Conservation (phyloP, 92 coral and sea anemone genomes). For the Plumapathes pennacea region DNA sequence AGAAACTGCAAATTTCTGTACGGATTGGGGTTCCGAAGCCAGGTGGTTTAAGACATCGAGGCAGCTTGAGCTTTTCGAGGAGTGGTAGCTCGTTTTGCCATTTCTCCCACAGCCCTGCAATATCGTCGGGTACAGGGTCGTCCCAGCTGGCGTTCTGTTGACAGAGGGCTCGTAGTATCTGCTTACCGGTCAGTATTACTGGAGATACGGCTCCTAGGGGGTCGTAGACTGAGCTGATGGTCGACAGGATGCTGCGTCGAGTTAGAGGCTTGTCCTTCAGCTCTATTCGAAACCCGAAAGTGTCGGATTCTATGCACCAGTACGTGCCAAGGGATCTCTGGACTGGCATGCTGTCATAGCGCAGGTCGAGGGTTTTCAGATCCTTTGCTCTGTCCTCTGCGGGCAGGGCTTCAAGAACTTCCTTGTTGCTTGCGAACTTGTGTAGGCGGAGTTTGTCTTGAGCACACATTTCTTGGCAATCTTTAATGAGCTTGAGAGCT, state of each 20-base stretch:
- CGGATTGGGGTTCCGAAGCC: constrained; percentile 18
- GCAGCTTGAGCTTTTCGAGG: background rate
- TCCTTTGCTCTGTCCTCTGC: constrained; percentile 51
- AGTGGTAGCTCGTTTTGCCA: constrained; percentile 29
- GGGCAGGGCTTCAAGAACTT: constrained; percentile 41
- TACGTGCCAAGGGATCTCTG: constrained; percentile 42
- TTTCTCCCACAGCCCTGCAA: constrained; percentile 31
- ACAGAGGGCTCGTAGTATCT: constrained; percentile 29
- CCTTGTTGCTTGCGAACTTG: constrained; percentile 50
- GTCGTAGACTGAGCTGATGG: constrained; percentile 46
- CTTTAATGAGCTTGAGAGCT: constrained; percentile 25
- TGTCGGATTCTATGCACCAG: constrained; percentile 57
- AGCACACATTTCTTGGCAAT: constrained; percentile 45
- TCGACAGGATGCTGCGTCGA: constrained; percentile 51
- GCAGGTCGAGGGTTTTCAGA: constrained; percentile 39
- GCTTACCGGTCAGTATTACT: constrained; percentile 43
- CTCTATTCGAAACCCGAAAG: constrained; percentile 48
- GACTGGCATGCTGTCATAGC: constrained; percentile 41
- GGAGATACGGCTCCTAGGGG: constrained; percentile 46
- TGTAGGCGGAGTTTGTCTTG: constrained; percentile 42
- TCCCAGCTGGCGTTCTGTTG: constrained; percentile 21
- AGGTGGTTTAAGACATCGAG: constrained; percentile 41
- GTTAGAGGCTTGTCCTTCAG: constrained; percentile 55
- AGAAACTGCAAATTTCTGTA: constrained; percentile 29
- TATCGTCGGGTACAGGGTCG: constrained; percentile 31